Conservation (phyloP, 2,797 vertebrate species). For the Crax fasciolata region DNA sequence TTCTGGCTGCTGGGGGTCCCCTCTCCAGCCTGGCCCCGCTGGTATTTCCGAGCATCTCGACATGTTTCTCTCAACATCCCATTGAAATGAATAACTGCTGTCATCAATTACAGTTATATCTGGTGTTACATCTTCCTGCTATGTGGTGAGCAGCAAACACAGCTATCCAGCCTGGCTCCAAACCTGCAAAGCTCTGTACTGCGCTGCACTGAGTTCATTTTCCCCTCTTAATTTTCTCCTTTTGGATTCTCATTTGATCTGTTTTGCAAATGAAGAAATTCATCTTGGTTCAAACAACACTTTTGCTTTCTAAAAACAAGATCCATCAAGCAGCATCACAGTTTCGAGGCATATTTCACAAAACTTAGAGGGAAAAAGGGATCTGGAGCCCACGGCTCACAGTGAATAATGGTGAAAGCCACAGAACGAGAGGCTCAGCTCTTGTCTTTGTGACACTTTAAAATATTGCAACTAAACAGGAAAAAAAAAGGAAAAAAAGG, state of each 20-base stretch:
- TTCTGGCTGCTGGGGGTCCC: background rate
- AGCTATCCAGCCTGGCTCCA: background rate
- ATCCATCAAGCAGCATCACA: background rate
- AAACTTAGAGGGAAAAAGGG: background rate
- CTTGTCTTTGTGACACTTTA: background rate
- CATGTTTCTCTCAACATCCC: background rate
- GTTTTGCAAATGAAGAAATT: background rate
- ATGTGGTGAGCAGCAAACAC: fast-evolving
- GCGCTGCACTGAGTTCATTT: background rate
- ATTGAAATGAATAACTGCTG: background rate
- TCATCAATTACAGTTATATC: background rate
- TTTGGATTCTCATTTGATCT: fast-evolving
- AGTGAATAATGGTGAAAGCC: fast-evolving
- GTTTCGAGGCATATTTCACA: background rate
- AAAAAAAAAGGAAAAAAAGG: background rate
- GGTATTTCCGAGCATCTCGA: background rate
- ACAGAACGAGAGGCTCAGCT: background rate
- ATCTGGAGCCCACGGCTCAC: too few relatives aligned
- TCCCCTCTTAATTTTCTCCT: background rate
- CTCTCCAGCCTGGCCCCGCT: background rate
- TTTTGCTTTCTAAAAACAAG: background rate
- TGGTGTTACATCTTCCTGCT: background rate
- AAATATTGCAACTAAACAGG: background rate
- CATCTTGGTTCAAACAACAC: background rate
- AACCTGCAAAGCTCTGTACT: background rate